Percentiles rank a stretch among this genome's conserved stretches.
Evolutionary conservation across 2,113 vertebrate genomes (phyloP).

Genomic region (Phalacrocorax aristotelis): DNA sequence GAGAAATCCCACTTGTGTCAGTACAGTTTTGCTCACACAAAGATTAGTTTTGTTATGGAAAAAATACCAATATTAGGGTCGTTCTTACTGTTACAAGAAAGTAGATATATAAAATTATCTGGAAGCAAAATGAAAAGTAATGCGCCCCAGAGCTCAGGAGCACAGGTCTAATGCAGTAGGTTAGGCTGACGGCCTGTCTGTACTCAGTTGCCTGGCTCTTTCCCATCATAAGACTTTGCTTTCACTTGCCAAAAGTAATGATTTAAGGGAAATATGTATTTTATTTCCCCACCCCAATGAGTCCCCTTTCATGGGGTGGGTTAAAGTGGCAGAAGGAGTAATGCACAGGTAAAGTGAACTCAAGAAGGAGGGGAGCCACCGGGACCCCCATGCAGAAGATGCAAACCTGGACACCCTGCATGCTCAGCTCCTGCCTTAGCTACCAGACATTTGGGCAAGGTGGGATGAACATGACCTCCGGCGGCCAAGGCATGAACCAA

Average conservation of each 20-base stretch:
- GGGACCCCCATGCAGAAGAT: not conserved
- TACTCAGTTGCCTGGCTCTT: not conserved
- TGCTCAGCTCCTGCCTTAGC: not conserved
- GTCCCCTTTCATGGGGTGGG: not conserved
- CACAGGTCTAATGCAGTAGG: not conserved
- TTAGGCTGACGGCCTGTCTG: not conserved
- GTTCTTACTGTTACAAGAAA: not conserved
- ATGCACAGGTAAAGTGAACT: not conserved
- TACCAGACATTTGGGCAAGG: not conserved
- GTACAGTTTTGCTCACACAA: not conserved
- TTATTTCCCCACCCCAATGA: not conserved
- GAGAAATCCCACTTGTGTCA: not conserved
- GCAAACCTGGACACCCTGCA: not conserved
- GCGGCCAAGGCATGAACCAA: not conserved
- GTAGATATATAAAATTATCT: not conserved
- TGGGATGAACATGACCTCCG: fast-evolving
- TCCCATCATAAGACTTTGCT: not conserved
- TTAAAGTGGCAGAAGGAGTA: not conserved
- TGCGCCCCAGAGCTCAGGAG: not conserved
- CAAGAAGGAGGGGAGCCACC: fast-evolving
- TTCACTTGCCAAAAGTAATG: not conserved
- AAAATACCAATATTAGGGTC: not conserved
- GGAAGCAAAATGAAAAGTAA: not conserved
- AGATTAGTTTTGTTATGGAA: not conserved
- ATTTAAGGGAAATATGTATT: not conserved